Conservation (phyloP, 2,797 vertebrate species). For the Onychomys arenicola region DNA sequence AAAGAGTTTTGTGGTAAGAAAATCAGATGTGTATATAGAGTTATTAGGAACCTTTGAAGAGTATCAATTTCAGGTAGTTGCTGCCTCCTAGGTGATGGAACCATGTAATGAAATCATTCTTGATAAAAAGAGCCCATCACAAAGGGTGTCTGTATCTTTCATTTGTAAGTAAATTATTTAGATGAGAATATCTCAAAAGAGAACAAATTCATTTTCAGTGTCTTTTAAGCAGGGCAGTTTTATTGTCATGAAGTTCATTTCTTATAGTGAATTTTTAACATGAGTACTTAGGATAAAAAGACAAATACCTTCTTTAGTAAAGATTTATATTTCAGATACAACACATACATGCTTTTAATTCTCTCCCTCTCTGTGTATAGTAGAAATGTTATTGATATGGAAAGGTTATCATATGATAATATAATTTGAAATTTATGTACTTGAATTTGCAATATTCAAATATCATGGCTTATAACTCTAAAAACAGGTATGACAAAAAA, state of each 20-base stretch:
- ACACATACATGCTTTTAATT: background rate
- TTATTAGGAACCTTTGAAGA: background rate
- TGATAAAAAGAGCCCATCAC: background rate
- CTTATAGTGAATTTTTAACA: background rate
- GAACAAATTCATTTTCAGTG: background rate
- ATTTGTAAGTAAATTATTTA: slow-evolving; percentile 6
- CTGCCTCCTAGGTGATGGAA: background rate
- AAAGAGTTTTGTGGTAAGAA: background rate
- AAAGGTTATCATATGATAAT: background rate
- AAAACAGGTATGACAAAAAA: background rate
- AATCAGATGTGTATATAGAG: background rate
- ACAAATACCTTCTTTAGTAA: background rate
- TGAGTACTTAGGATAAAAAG: background rate
- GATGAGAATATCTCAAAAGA: background rate
- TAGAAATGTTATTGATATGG: background rate
- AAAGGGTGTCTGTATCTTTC: background rate
- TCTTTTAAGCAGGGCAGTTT: background rate
- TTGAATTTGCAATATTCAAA: background rate
- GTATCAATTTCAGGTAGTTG: background rate
- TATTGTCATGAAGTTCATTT: background rate
- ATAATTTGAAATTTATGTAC: background rate
- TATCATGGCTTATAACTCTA: background rate
- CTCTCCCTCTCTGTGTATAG: background rate
- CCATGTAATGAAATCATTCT: background rate
- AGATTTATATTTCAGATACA: background rate